These are phyloP conservation scores for Spheniscus humboldti DNA, from an alignment of 2,797 vertebrate genomes.

Conservation along the genomic window DNA sequence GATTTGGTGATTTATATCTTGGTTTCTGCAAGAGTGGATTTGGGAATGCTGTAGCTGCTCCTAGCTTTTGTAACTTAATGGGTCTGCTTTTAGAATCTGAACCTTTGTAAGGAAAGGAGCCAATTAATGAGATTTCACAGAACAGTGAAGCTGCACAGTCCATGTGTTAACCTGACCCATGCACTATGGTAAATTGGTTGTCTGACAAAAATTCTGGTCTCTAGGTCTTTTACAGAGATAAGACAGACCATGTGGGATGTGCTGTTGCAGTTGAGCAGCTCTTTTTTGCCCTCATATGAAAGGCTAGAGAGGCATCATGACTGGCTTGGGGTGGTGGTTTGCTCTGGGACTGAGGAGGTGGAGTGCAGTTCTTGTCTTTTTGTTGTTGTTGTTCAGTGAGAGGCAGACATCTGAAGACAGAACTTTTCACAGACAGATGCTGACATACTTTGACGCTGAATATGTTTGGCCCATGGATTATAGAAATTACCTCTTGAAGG, in stretches of 20 bases:
- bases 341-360: not conserved
- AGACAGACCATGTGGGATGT: not conserved
- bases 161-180: fast-evolving
- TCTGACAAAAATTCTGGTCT: not conserved
- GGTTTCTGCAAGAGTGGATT: not conserved
- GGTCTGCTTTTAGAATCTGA: not conserved
- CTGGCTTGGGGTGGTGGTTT: not conserved
- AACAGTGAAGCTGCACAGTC: not conserved
- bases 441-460: not conserved
- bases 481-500: not conserved
- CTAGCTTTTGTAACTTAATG: not conserved
- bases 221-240: not conserved
- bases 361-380: not conserved
- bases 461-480: not conserved
- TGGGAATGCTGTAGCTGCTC: not conserved
- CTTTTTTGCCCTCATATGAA: not conserved
- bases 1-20: not conserved
- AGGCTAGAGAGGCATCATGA: not conserved
- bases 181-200: not conserved
- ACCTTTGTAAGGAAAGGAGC: not conserved
- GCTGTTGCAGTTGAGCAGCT: not conserved
- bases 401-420: not conserved
- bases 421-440: not conserved
- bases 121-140: not conserved
- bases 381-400: not conserved